Percentiles rank a stretch among this genome's conserved stretches.
These are phyloP conservation scores for Urocyon cinereoargenteus DNA, from an alignment of 2,797 vertebrate species.

Conservation along the genomic window DNA sequence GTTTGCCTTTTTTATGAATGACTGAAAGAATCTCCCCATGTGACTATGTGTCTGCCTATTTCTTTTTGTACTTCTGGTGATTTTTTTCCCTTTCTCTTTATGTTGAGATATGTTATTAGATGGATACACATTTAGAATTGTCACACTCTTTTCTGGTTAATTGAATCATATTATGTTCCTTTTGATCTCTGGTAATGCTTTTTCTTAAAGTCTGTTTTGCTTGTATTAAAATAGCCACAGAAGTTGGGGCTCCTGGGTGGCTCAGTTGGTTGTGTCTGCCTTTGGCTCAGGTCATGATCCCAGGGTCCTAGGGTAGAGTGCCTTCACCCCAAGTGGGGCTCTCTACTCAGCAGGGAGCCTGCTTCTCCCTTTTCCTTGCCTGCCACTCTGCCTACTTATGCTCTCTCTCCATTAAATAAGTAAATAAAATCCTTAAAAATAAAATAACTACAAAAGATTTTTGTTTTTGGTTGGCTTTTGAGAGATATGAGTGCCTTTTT, in stretches of 20 bases:
- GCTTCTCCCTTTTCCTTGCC: background rate
- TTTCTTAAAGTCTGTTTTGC: background rate
- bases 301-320: background rate
- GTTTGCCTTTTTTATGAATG: background rate
- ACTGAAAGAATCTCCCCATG: background rate
- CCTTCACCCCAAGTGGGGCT: background rate
- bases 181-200: background rate
- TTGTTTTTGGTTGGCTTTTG: constrained; percentile 18
- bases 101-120: background rate
- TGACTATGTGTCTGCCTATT: background rate
- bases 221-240: background rate
- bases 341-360: background rate
- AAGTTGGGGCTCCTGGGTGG: background rate
- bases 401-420: background rate
- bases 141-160: background rate
- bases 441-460: background rate
- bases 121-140: background rate
- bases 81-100: background rate
- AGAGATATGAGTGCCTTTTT: background rate
- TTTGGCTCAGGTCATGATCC: background rate
- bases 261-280: background rate
- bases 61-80: background rate
- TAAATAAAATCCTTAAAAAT: background rate
- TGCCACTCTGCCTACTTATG: too few species aligned
- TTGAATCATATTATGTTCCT: background rate